A percentile compares a stretch with the other conserved stretches of the same genome.
Evolutionary conservation across 2,888 invertebrate species (phyloP).

Genomic region (Agonopterix subpropinquella): DNA sequence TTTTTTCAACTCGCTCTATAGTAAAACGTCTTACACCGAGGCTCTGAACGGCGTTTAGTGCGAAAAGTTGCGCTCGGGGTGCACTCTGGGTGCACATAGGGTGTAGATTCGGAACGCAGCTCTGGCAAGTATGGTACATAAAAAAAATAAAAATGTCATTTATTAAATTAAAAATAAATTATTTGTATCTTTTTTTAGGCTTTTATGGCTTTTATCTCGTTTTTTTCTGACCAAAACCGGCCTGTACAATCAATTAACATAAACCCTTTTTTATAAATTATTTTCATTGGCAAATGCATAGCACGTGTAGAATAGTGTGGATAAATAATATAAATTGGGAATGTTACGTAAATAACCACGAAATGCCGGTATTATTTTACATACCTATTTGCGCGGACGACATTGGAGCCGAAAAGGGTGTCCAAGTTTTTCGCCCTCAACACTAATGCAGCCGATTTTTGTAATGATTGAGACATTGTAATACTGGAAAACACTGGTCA

Average conservation of each 20-base stretch:
- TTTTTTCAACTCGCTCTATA: no score
- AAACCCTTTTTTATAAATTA: background rate
- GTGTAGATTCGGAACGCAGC: no score
- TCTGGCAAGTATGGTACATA: no score
- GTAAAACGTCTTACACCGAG: no score
- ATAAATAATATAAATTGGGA: background rate
- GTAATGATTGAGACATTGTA: conserved; percentile 50
- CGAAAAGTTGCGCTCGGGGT: no score
- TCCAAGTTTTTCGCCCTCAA: conserved; percentile 53
- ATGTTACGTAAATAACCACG: conserved; percentile 49
- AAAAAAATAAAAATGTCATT: no score
- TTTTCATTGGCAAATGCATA: background rate
- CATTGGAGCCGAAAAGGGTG: conserved; percentile 25
- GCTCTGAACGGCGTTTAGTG: no score
- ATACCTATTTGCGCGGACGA: conserved; percentile 52
- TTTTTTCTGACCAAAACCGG: background rate
- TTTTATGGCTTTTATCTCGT: background rate
- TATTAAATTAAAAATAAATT: no score
- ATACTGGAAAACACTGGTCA: conserved; percentile 14
- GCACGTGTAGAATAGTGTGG: background rate
- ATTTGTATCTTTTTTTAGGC: background rate
- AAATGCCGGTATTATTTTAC: conserved; percentile 31
- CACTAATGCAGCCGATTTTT: conserved; percentile 48
- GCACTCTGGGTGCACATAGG: no score
- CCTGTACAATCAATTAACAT: background rate